A percentile compares a stretch with the other conserved stretches of the same genome.
phyloP scores from a whole-genome alignment of 2,797 vertebrate species.

The Momotus momota region DNA sequence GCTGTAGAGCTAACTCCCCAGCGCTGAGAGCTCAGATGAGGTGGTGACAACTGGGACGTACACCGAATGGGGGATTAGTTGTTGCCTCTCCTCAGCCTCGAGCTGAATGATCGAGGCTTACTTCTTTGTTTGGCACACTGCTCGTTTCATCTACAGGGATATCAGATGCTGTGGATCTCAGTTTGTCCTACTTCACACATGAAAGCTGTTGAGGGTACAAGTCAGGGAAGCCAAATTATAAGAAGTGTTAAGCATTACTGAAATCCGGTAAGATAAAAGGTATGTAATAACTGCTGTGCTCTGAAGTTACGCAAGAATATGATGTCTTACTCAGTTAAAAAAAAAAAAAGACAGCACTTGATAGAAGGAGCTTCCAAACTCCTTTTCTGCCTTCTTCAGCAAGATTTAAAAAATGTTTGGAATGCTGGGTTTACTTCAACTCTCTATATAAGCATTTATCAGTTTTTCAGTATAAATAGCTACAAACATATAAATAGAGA shows the following conservation, averaged over 20 bases:
- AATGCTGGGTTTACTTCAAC: not conserved
- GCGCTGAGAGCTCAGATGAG: not conserved
- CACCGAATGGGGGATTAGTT: not conserved
- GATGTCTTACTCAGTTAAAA: not conserved
- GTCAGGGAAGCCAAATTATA: not conserved
- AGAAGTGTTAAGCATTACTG: not conserved
- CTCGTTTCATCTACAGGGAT: not conserved
- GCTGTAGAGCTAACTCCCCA: rapidly evolving
- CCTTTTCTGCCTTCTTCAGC: not conserved
- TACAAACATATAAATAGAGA: not conserved
- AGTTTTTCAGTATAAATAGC: not conserved
- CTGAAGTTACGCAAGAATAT: not conserved
- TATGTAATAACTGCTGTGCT: not conserved
- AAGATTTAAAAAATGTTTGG: not conserved
- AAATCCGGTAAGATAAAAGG: not conserved
- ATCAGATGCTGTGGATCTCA: not conserved
- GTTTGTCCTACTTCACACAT: not conserved
- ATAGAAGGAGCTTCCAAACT: not conserved
- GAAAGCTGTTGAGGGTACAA: not conserved
- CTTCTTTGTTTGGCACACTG: not conserved
- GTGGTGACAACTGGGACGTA: not conserved
- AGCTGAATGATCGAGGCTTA: not conserved
- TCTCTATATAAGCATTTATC: not conserved
- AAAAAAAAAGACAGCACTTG: not conserved
- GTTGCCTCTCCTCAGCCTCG: not conserved